Evolutionary conservation across 1,140 invertebrate genomes (phyloP), one percentile per base, ranked within the genome.

Genomic region (Heliconius himera): DNA sequence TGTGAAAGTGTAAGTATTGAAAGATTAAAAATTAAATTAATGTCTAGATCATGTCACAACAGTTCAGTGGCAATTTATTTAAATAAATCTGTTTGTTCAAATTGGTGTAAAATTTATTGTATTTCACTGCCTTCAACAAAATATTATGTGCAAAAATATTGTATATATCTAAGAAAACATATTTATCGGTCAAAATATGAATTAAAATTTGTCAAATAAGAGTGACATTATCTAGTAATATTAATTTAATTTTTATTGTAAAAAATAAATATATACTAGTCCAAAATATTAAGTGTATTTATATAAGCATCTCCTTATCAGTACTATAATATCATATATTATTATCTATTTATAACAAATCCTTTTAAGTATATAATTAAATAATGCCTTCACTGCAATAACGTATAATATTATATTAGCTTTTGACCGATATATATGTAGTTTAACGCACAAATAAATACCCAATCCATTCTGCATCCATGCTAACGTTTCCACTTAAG

Each of bases 151-250:
- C 54, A 56, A 22, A 56, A 56, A 56, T 1, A 9, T 22, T n/a
- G 20, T 66, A 29, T 66, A 66, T 66, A 29, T 29, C 60, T 29
- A 66, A 26, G 26, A 29, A n/a, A 66, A 66, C 70, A 74, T 79
- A 72, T 83, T 80, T 82, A 91, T 94, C 92, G 93, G 93, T 94
- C 93, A 94, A 87, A 91, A 93, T 83, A 84, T 91, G 92, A 93
- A 88, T 91, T 51, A 88, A 49, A 78, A 84, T 85, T 87, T 91
- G 86, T 90, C 87, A 89, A 83, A 78, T 85, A 85, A 87, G 82
- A 91, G 94, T 95, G 94, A 95, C 94, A 95, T 95, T 94, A 92
- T 95, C 94, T 95, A 94, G 94, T 90, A 54, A 90, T 89, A 85
- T 94, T 95, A 95, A 95, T 95, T 95, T 95, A 91, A 91, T 94